phyloP scores from a whole-genome alignment of 2,113 vertebrate genomes.

The Kryptolebias marmoratus region DNA sequence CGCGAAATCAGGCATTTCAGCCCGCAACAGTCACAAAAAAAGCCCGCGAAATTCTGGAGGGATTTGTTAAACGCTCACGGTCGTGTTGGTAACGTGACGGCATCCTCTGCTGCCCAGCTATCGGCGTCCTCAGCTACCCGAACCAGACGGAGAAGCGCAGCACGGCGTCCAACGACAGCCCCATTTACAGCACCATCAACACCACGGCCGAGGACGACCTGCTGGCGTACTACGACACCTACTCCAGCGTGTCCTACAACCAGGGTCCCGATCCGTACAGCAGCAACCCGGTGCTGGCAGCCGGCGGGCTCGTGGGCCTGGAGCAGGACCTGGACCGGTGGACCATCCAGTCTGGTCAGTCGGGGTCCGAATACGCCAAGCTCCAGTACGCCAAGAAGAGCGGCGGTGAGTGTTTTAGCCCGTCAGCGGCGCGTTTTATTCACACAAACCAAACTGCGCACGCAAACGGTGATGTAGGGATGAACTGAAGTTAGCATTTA shows the following conservation, averaged over 20 bases:
- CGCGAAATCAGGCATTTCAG: no score
- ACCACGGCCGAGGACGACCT: conserved; percentile 81
- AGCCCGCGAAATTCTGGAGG: no score
- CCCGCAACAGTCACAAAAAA: no score
- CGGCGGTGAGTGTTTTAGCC: conserved; percentile 40
- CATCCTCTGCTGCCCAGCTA: conserved; percentile 71
- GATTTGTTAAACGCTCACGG: no score
- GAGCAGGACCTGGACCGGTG: conserved; percentile 75
- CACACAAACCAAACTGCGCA: not conserved
- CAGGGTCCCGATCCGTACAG: conserved; percentile 76
- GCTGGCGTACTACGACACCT: conserved; percentile 78
- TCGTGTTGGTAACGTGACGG: not conserved
- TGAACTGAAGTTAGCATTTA: not conserved
- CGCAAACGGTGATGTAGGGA: not conserved
- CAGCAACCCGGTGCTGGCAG: conserved; percentile 82
- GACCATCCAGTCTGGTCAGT: conserved; percentile 78
- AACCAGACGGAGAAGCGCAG: conserved; percentile 86
- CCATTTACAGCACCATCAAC: conserved; percentile 94
- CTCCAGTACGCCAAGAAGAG: conserved; percentile 75
- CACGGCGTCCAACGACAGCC: conserved; percentile 81
- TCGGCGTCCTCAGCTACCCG: conserved; percentile 87
- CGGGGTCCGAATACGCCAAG: conserved; percentile 80
- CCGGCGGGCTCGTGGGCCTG: conserved; percentile 68
- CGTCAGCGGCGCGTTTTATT: not conserved
- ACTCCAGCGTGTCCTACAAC: conserved; percentile 74